Conservation (phyloP, 2,797 vertebrate species). For the Tadarida brasiliensis region DNA sequence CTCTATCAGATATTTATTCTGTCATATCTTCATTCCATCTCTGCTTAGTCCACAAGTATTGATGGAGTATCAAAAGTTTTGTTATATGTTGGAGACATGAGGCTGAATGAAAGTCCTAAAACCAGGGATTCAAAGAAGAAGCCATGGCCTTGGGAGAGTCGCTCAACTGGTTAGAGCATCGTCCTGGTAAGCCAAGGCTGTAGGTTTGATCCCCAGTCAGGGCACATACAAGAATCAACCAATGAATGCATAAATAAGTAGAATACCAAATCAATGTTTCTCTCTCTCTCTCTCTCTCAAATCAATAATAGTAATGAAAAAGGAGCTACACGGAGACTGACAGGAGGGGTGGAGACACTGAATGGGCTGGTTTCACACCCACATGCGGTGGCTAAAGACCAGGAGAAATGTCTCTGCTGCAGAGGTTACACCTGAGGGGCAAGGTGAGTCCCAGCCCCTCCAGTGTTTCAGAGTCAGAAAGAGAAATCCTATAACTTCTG, state of each 20-base stretch:
- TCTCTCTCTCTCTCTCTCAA: neutral
- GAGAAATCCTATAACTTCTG: neutral
- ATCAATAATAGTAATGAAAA: neutral
- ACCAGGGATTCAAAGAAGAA: neutral
- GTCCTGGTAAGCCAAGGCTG: neutral
- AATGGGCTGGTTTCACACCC: neutral
- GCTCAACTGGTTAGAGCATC: neutral
- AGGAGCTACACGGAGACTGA: neutral
- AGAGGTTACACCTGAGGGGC: neutral
- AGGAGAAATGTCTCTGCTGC: neutral
- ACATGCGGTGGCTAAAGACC: neutral
- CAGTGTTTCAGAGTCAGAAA: neutral
- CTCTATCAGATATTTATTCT: neutral
- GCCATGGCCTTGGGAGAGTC: neutral
- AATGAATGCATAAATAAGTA: neutral
- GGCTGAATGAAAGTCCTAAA: neutral
- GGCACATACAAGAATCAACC: neutral
- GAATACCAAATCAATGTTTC: neutral
- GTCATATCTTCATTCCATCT: neutral
- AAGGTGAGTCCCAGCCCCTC: neutral
- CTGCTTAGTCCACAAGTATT: neutral
- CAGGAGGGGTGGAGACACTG: neutral
- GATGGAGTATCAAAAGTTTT: neutral
- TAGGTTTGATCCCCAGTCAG: neutral
- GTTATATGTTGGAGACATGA: neutral